Conservation (phyloP, 2,113 vertebrate species). For the Corythornis vintsioides region DNA sequence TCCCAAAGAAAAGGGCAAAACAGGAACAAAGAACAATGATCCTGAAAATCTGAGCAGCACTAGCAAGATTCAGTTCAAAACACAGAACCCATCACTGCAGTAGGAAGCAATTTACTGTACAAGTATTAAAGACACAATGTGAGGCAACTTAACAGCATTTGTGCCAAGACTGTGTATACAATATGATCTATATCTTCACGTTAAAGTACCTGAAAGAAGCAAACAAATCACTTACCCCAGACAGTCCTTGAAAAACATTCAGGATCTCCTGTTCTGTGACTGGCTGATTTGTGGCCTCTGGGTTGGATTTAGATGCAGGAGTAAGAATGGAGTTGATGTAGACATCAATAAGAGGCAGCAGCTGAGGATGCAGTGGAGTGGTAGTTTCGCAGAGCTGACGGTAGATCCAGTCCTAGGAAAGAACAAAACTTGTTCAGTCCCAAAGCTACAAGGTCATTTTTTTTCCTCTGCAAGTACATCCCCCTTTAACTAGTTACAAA, state of each 20-base stretch:
- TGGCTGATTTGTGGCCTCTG: constrained; percentile 97
- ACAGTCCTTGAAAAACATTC: constrained; percentile 88
- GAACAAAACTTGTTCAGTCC: not conserved
- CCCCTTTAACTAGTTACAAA: not conserved
- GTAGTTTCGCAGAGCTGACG: constrained; percentile 94
- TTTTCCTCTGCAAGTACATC: not conserved
- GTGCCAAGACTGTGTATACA: rapidly evolving
- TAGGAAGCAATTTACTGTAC: not conserved
- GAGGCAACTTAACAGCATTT: not conserved
- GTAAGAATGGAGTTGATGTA: constrained; percentile 98
- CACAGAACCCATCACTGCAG: rapidly evolving
- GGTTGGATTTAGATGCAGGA: constrained; percentile 96
- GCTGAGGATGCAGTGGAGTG: constrained; percentile 92
- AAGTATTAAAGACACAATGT: not conserved
- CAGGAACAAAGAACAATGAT: not conserved
- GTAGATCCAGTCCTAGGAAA: constrained; percentile 94
- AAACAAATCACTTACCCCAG: constrained; percentile 75
- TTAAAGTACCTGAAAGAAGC: not conserved
- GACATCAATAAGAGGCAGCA: constrained; percentile 94
- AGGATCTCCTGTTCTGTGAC: constrained; percentile 97
- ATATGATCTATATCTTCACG: rapidly evolving
- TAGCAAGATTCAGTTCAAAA: not conserved
- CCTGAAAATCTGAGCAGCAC: not conserved
- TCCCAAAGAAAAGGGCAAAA: not conserved
- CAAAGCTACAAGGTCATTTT: not conserved